Percentiles rank a stretch among this genome's conserved stretches.
These are phyloP conservation scores for Pachypanchax playfairii DNA, from an alignment of 2,113 vertebrate species.

Conservation along the genomic window DNA sequence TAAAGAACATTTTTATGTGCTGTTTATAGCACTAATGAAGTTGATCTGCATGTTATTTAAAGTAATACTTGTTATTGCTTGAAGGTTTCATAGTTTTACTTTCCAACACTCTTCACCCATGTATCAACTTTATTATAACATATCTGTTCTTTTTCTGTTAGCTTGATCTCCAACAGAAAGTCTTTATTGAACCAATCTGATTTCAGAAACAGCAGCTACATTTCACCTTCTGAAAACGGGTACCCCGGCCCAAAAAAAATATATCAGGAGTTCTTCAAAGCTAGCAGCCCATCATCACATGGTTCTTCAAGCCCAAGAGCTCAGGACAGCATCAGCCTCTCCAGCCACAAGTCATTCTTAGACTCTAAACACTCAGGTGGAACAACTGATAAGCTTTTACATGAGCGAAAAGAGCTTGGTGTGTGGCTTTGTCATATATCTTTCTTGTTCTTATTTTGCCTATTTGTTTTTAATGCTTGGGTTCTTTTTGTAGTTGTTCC, in stretches of 20 bases:
- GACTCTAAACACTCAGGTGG: constrained; percentile 69
- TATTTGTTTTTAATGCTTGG: not conserved
- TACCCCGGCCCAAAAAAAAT: not conserved
- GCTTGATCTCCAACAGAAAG: constrained; percentile 24
- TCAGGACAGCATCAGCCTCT: not conserved
- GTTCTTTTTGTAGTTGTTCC: constrained; percentile 17
- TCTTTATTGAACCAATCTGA: not conserved
- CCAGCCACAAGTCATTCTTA: not conserved
- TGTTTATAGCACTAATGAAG: too few species aligned
- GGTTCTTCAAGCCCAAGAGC: constrained; percentile 2
- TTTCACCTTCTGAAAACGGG: constrained; percentile 20
- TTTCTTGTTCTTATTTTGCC: too few species aligned
- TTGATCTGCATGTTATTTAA: too few species aligned
- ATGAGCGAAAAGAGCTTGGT: constrained; percentile 64
- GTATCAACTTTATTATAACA: not conserved
- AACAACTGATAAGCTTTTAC: constrained; percentile 84
- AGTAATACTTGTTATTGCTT: too few species aligned
- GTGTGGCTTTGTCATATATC: not conserved
- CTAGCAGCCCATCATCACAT: not conserved
- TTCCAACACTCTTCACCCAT: not conserved
- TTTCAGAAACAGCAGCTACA: not conserved
- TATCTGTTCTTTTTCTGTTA: not conserved
- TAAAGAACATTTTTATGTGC: too few species aligned
- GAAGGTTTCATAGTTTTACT: too few species aligned
- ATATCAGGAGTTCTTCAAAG: constrained; percentile 21